phyloP scores from a whole-genome alignment of 2,797 vertebrate species.

The Pangasius mekongensis region DNA sequence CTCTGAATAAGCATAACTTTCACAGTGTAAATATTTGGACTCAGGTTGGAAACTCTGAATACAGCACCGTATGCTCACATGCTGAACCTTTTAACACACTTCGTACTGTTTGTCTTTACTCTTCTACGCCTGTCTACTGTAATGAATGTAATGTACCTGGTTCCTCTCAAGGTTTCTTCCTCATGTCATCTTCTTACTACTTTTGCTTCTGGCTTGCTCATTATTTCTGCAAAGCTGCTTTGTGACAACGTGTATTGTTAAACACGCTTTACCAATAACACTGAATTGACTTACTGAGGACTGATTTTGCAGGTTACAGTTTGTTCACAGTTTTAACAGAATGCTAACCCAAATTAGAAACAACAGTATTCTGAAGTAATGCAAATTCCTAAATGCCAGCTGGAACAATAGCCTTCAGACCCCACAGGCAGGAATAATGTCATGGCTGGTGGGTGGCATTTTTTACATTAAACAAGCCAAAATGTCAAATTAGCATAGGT shows the following conservation, averaged over 20 bases:
- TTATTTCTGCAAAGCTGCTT: neutral
- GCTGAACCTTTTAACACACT: neutral
- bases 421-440: slow-evolving; percentile 21
- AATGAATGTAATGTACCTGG: too few species aligned
- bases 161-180: neutral
- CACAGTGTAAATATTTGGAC: neutral
- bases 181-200: neutral
- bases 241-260: neutral
- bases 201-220: neutral
- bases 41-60: neutral
- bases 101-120: neutral
- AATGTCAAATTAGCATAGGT: slow-evolving; percentile 35
- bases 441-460: neutral
- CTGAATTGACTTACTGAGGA: neutral
- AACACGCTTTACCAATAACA: neutral
- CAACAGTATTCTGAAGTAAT: neutral
- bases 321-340: neutral
- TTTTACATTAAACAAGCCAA: slow-evolving; percentile 20
- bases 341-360: neutral
- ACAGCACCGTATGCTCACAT: neutral
- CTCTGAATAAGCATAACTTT: neutral
- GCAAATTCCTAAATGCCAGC: neutral
- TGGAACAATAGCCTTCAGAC: slow-evolving; percentile 26
- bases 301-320: neutral
- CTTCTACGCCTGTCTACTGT: neutral